These are phyloP conservation scores for Hypothenemus hampei DNA, from an alignment of 1,140 invertebrate species.

Conservation along the genomic window DNA sequence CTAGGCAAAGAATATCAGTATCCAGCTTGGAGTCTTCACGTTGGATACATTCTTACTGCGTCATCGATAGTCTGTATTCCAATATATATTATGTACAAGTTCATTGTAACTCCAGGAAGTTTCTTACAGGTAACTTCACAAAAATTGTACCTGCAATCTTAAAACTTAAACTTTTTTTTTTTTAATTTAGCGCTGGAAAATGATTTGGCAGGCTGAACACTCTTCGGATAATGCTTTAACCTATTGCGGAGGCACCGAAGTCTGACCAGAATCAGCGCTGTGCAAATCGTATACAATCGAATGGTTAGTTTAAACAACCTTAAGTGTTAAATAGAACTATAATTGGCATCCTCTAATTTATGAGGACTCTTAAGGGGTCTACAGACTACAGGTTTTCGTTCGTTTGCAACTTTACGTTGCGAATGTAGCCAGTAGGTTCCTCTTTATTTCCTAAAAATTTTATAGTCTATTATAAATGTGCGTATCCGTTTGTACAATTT, in stretches of 20 bases:
- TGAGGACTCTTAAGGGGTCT: no score
- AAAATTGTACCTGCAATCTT: no score
- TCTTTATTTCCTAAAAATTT: no score
- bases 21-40: constrained; percentile 81
- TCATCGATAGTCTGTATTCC: constrained; percentile 93
- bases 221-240: constrained; percentile 42
- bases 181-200: constrained; percentile 40
- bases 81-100: constrained; percentile 77
- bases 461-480: no score
- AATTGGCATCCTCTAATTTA: no score
- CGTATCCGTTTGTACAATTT: no score
- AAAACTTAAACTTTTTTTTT: not conserved
- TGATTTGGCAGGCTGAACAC: constrained; percentile 44
- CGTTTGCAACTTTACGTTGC: no score
- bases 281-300: constrained; percentile 41
- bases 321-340: no score
- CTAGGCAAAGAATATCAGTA: constrained; percentile 84
- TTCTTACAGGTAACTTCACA: constrained; percentile 56
- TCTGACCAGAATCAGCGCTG: constrained; percentile 45
- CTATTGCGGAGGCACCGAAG: constrained; percentile 44
- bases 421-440: no score
- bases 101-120: constrained; percentile 68
- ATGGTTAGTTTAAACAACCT: constrained; percentile 42
- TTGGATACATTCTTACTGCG: constrained; percentile 86
- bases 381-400: no score